Evolutionary conservation across 2,888 invertebrate genomes (phyloP), one percentile per base, ranked within the genome.

Genomic region (Oligia fasciuncula): DNA sequence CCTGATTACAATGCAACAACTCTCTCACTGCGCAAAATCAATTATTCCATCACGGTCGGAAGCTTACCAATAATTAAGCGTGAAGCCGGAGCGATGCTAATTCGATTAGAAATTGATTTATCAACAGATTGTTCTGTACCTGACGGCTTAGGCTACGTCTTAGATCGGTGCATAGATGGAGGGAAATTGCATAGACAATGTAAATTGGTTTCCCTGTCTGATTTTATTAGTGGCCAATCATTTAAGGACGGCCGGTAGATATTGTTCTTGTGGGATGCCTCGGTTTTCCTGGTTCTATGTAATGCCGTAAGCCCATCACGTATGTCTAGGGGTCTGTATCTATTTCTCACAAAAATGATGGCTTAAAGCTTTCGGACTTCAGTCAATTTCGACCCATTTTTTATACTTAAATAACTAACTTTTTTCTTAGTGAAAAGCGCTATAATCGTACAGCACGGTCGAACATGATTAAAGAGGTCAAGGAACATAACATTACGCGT

Each of bases 81-180:
- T 35, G 57, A 72, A 71, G 35, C 84, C 29, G 14, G 57, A 75
- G 70, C 57, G 74, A 51, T 51, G 14, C 62, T 75, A 85, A 83
- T 76, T 81, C 76, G 51, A 81, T 85, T 76, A 72, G 43, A 19
- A 72, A 75, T 83, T 83, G 51, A 83, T 85, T 76, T 40, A 85
- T 62, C 51, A 73, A 46, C 69, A 46, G 65, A 19, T 83, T n/a
- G 49, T 19, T 13, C 57, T 46, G 81, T 13, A 65, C 23, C 65
- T 40, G 84, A 83, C 70, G n/a, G 79, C 51, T 68, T 57, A 19
- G 68, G 19, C 60, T 43, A 11, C 51, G 23, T 43, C 54, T 83
- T 60, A 43, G 43, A 51, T 19, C 29, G 17, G 8, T 66, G 8
- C 43, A 35, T 23, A 14, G 49, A 57, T 43, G 13, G 23, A 57